Evolutionary conservation across 2,113 vertebrate genomes (phyloP), one percentile per base, ranked within the genome.

Genomic region (Oceanodroma tethys): DNA sequence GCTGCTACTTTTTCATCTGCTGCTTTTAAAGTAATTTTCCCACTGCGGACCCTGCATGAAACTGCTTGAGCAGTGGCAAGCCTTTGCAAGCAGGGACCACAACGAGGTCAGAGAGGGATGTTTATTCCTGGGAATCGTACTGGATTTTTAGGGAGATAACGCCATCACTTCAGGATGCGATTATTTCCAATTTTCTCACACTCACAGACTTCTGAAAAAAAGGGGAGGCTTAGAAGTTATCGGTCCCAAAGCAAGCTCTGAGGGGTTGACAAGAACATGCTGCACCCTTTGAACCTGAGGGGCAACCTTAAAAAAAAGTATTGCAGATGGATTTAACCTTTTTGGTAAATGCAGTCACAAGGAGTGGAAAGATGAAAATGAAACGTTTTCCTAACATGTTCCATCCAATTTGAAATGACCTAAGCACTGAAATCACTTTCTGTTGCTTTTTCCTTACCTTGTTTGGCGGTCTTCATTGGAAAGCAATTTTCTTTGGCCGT

Each of bases 71-170:
- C 81, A 86, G 86, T n/a, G 47, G 81, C 75, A 42, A 95, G 94
- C 85, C 81, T 89, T 52, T 67, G 75, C 93, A 81, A 55, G 82
- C 62, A 79, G 71, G 68, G 93, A 40, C n/a, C 73, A 56, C 1
- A 10, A 21, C 75, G 93, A 91, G 91, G 96, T 86, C 80, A 48
- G 72, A 97, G 38, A 86, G 62, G 12, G 45, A 56, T 7, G 2
- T 81, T 94, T 72, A 59, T 94, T 92, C 60, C 93, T 80, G 81
- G 88, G 91, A 95, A 93, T 80, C 42, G 6, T 88, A 38, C 87
- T 81, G 74, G 87, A 95, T 95, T 88, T 95, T 94, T 75, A 87
- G 95, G 93, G 78, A 95, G 93, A 97, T 83, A 94, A 96, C 68
- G 96, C 83, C 59, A 11, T 53, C 95, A 84, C 91, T 95, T 84